Base-by-base conservation (phyloP, 2,888 invertebrate genomes). In the Lochmaea crataegi region DNA sequence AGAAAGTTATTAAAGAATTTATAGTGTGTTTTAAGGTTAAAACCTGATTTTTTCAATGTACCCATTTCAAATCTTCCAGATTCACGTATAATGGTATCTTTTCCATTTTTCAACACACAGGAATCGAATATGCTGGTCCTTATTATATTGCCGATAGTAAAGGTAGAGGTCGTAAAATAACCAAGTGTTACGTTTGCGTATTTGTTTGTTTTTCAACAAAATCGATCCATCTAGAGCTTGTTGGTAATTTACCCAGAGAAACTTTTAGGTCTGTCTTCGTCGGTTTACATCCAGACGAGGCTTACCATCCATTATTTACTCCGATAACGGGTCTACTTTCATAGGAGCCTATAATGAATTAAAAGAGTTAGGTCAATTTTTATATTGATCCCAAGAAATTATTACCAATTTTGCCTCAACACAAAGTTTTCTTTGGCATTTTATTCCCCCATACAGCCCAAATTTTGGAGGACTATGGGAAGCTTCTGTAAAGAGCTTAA, bases 151-250 rank as follows among this genome's bases (percentile, higher is more conserved):
- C 63, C 7, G 64, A 74, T 58, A 64, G 53, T 7, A 65, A 61
- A 32, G 63, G 70, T 53, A 53, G 75, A n/a, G 71, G 64, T 22
- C 32, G 60, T n/a, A 73, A 64, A 61, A 42, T 70, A 45, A 14
- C 53, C 22, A 78, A 76, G 41, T 64, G 69, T 18, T 75, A 76
- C 71, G 48, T 77, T 77, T 41, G 65, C 76, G 11, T n/a, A n/a
- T n/a, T n/a, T n/a, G n/a, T n/a, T n/a, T 75, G 78, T 69, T 67
- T 68, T 32, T 48, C 64, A 10, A 75, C 75, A 11, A 74, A 76
- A 48, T 77, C 77, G 12, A 67, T 76, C 22, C 76, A 78, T 41
- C 42, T 75, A 2, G 77, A 78, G 38, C 26, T 75, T 11, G 75
- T 48, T 10, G 4, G 11, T 11, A 11, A 48, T 48, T 11, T 48